Conservation (phyloP, 2,113 vertebrate species). For the Physeter macrocephalus region DNA sequence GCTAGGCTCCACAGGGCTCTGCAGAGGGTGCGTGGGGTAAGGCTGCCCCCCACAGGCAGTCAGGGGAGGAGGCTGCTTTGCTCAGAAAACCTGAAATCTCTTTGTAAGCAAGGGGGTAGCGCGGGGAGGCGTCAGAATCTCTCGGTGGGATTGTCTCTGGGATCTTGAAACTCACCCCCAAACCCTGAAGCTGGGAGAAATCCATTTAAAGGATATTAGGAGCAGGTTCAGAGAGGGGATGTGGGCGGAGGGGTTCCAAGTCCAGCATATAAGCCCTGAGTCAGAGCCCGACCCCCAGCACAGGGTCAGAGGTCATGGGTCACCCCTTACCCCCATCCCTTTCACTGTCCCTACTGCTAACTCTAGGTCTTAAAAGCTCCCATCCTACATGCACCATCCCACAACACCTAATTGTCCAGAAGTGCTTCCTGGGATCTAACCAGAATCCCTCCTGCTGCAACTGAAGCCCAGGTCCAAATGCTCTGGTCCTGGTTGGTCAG, state of each 20-base stretch:
- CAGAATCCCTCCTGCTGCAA: not conserved
- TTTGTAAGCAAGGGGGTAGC: not conserved
- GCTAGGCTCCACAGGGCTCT: not conserved
- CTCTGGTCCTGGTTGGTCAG: not conserved
- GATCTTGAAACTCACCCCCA: not conserved
- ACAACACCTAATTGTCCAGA: not conserved
- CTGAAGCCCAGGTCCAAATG: not conserved
- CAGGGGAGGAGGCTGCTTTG: not conserved
- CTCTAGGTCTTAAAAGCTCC: not conserved
- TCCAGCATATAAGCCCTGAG: not conserved
- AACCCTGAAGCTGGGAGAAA: not conserved
- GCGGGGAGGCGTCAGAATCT: not conserved
- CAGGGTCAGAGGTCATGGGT: not conserved
- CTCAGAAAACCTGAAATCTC: not conserved
- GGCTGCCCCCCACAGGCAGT: conserved; percentile 68
- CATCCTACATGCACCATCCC: not conserved
- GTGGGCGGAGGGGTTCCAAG: not conserved
- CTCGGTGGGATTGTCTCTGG: not conserved
- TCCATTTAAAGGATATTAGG: not conserved
- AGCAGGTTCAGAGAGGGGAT: accelerated
- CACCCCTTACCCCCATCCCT: not conserved
- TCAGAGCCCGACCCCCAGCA: not conserved
- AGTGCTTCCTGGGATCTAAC: not conserved
- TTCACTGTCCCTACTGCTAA: not conserved
- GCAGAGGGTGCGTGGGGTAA: conserved; percentile 53